Conservation (phyloP, 2,888 invertebrate genomes). For the Cistogaster globosa region DNA sequence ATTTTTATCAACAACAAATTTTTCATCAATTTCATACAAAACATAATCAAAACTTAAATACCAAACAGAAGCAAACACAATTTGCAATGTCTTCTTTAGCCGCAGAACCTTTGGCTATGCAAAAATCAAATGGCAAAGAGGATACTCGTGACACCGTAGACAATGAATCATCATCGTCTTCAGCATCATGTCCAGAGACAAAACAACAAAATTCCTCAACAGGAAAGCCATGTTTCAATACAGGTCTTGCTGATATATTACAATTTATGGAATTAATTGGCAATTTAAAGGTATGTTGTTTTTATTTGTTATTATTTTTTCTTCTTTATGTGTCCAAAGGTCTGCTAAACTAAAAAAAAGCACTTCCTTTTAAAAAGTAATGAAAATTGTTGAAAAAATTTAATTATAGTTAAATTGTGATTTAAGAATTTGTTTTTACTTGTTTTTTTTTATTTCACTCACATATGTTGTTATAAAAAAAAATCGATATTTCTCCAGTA, state of each 20-base stretch:
- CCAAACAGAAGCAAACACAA: conserved; percentile 78
- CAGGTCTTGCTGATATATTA: conserved; percentile 80
- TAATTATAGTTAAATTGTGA: too few relatives aligned
- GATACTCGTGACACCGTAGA: conserved; percentile 61
- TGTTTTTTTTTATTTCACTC: neutral
- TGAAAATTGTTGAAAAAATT: neutral
- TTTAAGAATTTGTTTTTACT: too few relatives aligned
- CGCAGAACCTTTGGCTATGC: conserved; percentile 76
- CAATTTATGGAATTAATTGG: conserved; percentile 89
- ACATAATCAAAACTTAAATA: conserved; percentile 73
- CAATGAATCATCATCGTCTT: conserved; percentile 63
- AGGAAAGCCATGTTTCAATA: conserved; percentile 80
- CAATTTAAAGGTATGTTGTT: conserved; percentile 86
- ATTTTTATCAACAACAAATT: conserved; percentile 73
- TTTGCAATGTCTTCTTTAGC: conserved; percentile 80
- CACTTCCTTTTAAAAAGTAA: neutral
- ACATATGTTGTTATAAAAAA: conserved; percentile 28
- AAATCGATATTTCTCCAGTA: conserved; percentile 42
- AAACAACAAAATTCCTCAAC: conserved; percentile 71
- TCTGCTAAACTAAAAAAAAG: neutral
- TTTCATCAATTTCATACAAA: conserved; percentile 76
- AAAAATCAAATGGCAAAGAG: conserved; percentile 65
- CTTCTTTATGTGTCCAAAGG: neutral
- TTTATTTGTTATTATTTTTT: neutral
- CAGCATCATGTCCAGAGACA: conserved; percentile 62